Base-by-base conservation (phyloP, 2,113 vertebrate genomes). In the Pelobates fuscus region DNA sequence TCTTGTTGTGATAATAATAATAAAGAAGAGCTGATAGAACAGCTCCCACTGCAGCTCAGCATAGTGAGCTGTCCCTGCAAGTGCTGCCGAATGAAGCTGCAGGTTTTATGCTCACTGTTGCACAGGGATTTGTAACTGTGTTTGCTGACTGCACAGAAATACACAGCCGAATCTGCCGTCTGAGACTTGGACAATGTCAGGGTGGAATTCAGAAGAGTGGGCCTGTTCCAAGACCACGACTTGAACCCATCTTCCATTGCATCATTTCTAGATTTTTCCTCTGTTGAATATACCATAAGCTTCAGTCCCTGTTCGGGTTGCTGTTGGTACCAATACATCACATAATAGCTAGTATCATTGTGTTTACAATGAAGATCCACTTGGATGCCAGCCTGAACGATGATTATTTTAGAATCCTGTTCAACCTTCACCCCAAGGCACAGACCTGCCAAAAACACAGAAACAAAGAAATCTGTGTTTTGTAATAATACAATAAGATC, bases 301-400 rank as follows among this genome's bases (percentile, higher is more conserved):
- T 59, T 29, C 63, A 67, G 27, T 5, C 63, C 63, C 27, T 32
- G 11, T 12, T 8, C 54, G 14, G 24, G 14, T 46, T 44, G 44
- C 25, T 76, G 63, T 37, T 67, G 63, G 27, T 76, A 76, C 72
- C 72, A 76, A 37, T 17, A 32, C 54, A 76, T 58, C 12, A 25
- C 8, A 2, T 27, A 30, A 54, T 67, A 60, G 18, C 32, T 11
- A 3, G 3, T 21, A 18, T 59, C 25, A 32, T 58, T 24, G 4
- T 76, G 63, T 1, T 8, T 21, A 21, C 72, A 76, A 1, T 15
- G 20, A 25, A 76, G 25, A 21, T 14, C 2, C 15, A 18, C 21
- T 1, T 14, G 17, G 2, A 24, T 14, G 15, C 71, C 61, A 6
- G 20, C 2, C 3, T 25, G 29, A 17, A 65, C 61, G 3, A 55